phyloP scores from a whole-genome alignment of 2,797 vertebrate species.

The Carapus acus region DNA sequence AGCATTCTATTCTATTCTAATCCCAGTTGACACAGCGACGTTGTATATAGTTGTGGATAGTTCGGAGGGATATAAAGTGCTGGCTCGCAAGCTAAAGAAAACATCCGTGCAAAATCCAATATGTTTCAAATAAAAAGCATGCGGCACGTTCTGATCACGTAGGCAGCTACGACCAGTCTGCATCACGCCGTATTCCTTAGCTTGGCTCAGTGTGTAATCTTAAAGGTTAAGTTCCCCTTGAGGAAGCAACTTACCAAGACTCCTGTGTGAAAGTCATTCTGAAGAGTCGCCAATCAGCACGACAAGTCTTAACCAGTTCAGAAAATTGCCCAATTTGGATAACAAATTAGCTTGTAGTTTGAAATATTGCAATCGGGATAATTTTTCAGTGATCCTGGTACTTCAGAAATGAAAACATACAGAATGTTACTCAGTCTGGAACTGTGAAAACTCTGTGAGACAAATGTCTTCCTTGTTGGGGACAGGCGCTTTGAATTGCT shows the following conservation, averaged over 20 bases:
- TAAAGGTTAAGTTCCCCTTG: conserved; percentile 41
- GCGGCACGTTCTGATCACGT: too few species aligned
- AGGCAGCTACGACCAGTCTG: too few species aligned
- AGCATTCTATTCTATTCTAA: too few species aligned
- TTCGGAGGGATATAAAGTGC: too few species aligned
- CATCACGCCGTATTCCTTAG: conserved; percentile 29
- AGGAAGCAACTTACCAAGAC: conserved; percentile 31
- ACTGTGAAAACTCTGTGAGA: background rate
- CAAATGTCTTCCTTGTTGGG: background rate
- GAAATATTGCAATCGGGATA: background rate
- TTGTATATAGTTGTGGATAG: too few species aligned
- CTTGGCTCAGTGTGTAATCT: conserved; percentile 31
- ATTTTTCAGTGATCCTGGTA: conserved; percentile 5
- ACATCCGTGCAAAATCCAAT: too few species aligned
- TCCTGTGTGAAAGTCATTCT: conserved; percentile 9
- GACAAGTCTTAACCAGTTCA: conserved; percentile 23
- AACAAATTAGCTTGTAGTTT: conserved; percentile 20
- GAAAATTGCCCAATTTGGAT: conserved; percentile 14
- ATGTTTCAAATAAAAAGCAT: too few species aligned
- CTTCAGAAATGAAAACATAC: conserved; percentile 4
- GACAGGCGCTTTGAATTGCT: background rate
- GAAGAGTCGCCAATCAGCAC: conserved; percentile 26
- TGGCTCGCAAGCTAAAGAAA: too few species aligned
- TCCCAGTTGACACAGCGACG: too few species aligned
- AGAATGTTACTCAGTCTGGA: background rate